phyloP scores from a whole-genome alignment of 2,113 vertebrate genomes.

The Meriones unguiculatus region DNA sequence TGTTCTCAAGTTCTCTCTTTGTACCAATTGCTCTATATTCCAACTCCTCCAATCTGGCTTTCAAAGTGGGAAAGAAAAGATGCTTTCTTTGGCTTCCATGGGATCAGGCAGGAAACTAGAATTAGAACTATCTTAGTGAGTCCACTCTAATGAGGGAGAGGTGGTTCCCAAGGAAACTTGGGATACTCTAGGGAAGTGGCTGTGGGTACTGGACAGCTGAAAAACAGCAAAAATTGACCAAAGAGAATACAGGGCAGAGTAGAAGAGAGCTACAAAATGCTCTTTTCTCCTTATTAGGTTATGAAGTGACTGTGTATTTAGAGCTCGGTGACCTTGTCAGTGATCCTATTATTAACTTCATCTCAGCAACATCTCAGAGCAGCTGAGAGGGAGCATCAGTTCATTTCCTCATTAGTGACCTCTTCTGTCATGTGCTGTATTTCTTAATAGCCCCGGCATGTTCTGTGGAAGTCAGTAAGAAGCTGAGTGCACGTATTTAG shows the following conservation, averaged over 20 bases:
- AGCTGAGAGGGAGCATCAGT: not conserved
- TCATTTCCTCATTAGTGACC: conserved; percentile 56
- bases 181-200: not conserved
- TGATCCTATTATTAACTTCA: conserved; percentile 61
- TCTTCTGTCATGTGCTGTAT: conserved; percentile 13
- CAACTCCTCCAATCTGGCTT: not conserved
- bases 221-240: not conserved
- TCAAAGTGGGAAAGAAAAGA: not conserved
- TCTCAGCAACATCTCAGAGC: conserved; percentile 38
- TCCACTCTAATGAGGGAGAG: not conserved
- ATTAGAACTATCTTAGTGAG: not conserved
- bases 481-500: conserved; percentile 38
- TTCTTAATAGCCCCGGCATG: conserved; percentile 34
- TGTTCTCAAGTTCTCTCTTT: not conserved
- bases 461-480: conserved; percentile 52
- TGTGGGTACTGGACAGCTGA: not conserved
- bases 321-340: conserved; percentile 51
- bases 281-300: not conserved
- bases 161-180: conserved; percentile 7
- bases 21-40: not conserved
- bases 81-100: conserved; percentile 1
- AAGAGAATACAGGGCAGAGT: not conserved
- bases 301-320: conserved; percentile 40
- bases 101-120: not conserved
- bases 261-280: not conserved